Percentiles rank a stretch among this genome's conserved stretches.
phyloP scores from a whole-genome alignment of 2,888 invertebrate genomes.

The Drosophila lacicola region DNA sequence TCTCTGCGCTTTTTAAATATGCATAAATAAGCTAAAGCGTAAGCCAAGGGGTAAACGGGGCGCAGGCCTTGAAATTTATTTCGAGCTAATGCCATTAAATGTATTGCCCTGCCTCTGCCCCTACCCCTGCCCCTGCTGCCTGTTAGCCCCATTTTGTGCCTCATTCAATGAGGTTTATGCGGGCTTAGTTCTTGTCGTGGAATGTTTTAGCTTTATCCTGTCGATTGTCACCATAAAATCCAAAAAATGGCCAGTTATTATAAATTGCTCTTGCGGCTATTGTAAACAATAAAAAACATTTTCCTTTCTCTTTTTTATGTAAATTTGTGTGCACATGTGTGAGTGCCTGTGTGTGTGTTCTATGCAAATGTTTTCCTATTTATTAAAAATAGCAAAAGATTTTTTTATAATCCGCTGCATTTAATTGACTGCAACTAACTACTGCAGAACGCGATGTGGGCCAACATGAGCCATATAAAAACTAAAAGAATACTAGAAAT shows the following conservation, averaged over 20 bases:
- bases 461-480: slow-evolving; percentile 30
- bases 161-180: slow-evolving; percentile 47
- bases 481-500: slow-evolving; percentile 8
- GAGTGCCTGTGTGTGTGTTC: slow-evolving; percentile 22
- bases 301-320: slow-evolving; percentile 33
- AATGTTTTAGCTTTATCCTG: slow-evolving; percentile 72
- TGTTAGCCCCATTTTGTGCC: not conserved
- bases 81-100: slow-evolving; percentile 67
- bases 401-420: slow-evolving; percentile 71
- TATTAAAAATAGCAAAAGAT: slow-evolving; percentile 68
- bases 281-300: slow-evolving; percentile 37
- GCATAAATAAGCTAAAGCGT: slow-evolving; percentile 49
- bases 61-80: slow-evolving; percentile 60
- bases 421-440: slow-evolving; percentile 74
- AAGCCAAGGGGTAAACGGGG: slow-evolving; percentile 1
- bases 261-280: slow-evolving; percentile 58
- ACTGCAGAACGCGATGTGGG: slow-evolving; percentile 54
- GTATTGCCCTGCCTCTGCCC: slow-evolving; percentile 23
- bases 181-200: slow-evolving; percentile 68
- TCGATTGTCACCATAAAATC: slow-evolving; percentile 73
- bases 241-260: slow-evolving; percentile 69
- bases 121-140: too few relatives aligned
- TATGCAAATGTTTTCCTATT: slow-evolving; percentile 72
- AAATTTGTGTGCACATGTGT: slow-evolving; percentile 4
- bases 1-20: slow-evolving; percentile 50